A percentile compares a stretch with the other conserved stretches of the same genome.
Conservation (phyloP, 2,797 vertebrate species). For the Onychomys torridus region DNA sequence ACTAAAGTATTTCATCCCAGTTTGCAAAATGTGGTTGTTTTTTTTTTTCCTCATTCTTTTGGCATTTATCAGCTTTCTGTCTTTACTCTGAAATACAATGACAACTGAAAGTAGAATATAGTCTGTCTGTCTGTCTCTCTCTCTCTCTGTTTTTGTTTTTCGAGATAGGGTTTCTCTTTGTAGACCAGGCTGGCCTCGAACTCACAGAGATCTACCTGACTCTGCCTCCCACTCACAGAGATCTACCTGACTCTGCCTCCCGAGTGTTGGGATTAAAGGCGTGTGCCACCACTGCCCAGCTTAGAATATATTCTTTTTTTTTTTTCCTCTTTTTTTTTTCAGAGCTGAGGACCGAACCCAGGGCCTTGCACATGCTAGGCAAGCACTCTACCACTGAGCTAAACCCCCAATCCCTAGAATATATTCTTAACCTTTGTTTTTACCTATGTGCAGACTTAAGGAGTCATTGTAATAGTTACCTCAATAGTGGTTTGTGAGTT, state of each 20-base stretch:
- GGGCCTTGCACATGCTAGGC: no score
- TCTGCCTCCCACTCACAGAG: background rate
- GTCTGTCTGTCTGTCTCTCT: background rate
- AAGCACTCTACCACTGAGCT: no score
- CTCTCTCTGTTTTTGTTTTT: background rate
- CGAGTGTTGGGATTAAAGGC: background rate
- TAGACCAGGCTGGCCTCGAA: background rate
- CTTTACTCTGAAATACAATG: background rate
- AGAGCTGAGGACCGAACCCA: no score
- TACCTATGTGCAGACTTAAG: background rate
- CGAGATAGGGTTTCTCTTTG: background rate
- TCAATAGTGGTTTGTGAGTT: background rate
- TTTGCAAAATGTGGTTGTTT: background rate
- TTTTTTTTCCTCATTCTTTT: constrained; percentile 27
- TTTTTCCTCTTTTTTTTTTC: no score
- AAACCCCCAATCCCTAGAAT: no score
- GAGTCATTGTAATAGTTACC: background rate
- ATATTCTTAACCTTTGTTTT: background rate
- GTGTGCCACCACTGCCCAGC: fast-evolving
- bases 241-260: background rate
- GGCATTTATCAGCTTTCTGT: background rate
- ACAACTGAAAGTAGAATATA: background rate
- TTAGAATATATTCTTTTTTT: background rate
- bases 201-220: background rate
- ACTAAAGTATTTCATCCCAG: constrained; percentile 12